Base-by-base conservation (phyloP, 2,888 invertebrate species). In the Dexiosoma caninum region DNA sequence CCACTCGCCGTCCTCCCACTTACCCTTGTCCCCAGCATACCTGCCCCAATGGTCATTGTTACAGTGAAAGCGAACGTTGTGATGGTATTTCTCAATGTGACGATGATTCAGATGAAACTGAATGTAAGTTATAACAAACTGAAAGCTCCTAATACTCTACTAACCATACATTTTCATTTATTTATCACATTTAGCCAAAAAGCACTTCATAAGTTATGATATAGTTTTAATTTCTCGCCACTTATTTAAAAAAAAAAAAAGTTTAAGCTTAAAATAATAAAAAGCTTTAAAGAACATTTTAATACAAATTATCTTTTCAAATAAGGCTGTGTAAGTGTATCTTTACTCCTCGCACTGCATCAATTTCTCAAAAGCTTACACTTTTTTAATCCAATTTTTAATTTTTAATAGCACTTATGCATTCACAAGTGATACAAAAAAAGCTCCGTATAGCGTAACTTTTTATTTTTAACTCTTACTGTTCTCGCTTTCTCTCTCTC, bases 51-150 rank as follows among this genome's bases (percentile, higher is more conserved):
- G 93, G 93, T 87, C 86, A 86, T 84, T 90, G 90, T 83, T 90
- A 87, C 76, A 85, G 86, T 76, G 86, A 87, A 69, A 86, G 90
- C 91, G 86, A 91, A 89, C 84, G 91, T 83, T 94, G 94, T 86
- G 92, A 94, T 86, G 90, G 91, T 32, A 88, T 86, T 12, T 75
- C 83, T 27, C 93, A 94, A 86, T 94, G 94, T 87, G 88, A 89
- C 51, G 91, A 92, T 86, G 91, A 91, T 70, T 91, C 91, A 51
- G 94, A 94, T 87, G 94, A 94, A 89, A 78, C 83, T 7, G 90
- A 91, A 83, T 94, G 94, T 91, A 90, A 90, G 84, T 84, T 79
- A n/a, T 42, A 66, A 46, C 62, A 40, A 9, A 37, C 42, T 14
- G 21, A 60, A 72, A 78, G 19, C 32, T 42, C 3, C 42, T 19